Evolutionary conservation across 2,113 vertebrate genomes (phyloP).

Genomic region (Pelvicachromis taeniatus): DNA sequence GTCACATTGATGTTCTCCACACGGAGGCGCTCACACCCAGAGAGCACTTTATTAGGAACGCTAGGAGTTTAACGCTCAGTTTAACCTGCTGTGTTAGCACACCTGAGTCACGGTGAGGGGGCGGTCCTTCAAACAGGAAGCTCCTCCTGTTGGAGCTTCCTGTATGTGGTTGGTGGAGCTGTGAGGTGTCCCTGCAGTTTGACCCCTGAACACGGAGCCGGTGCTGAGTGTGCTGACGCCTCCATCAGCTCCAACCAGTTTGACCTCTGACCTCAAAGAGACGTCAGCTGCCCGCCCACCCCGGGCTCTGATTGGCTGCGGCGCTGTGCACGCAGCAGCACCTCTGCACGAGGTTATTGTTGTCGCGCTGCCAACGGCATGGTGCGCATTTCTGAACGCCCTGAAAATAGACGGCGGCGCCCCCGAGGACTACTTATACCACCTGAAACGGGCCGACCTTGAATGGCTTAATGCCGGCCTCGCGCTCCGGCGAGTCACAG

Average conservation of each 20-base stretch:
- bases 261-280: not conserved
- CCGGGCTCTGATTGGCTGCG: not conserved
- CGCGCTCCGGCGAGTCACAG: not conserved
- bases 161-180: not conserved
- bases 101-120: not conserved
- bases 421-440: not conserved
- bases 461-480: not conserved
- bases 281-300: not conserved
- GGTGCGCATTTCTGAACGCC: not conserved
- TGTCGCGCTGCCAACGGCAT: not conserved
- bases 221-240: too few relatives aligned
- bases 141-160: accelerated
- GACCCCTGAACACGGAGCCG: not conserved
- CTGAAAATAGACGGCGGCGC: constrained; percentile 7
- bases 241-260: not conserved
- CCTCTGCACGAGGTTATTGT: not conserved
- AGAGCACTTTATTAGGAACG: not conserved
- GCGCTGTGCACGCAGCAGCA: not conserved
- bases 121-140: not conserved
- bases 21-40: not conserved
- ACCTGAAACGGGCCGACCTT: not conserved
- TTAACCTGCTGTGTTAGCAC: accelerated
- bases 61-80: accelerated
- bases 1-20: not conserved
- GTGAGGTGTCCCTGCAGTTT: not conserved